These are phyloP conservation scores for Proterorhinus semilunaris DNA, from an alignment of 2,113 vertebrate species.

Conservation along the genomic window DNA sequence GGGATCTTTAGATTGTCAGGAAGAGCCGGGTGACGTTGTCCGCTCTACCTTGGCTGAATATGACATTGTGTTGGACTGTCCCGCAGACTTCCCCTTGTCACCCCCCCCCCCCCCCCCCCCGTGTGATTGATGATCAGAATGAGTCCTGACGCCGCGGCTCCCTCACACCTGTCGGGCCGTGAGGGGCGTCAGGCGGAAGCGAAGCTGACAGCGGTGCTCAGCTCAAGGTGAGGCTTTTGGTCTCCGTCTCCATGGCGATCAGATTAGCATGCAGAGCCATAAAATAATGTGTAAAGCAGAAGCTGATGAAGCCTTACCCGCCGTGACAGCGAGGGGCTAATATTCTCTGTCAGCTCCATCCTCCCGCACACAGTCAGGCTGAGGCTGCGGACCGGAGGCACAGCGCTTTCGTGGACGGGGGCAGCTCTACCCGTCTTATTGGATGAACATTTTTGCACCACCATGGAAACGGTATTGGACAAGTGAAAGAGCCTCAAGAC, in stretches of 20 bases:
- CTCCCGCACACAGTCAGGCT: slow-evolving; percentile 24
- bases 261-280: slow-evolving; percentile 39
- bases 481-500: no score
- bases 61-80: background rate
- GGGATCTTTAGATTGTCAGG: no score
- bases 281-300: slow-evolving; percentile 34
- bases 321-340: slow-evolving; percentile 54
- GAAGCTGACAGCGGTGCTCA: slow-evolving; percentile 1
- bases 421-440: no score
- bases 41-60: no score
- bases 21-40: no score
- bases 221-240: slow-evolving; percentile 20
- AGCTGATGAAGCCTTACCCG: slow-evolving; percentile 45
- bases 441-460: no score
- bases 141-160: background rate
- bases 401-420: no score
- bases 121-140: background rate
- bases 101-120: no score
- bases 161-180: background rate
- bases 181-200: background rate
- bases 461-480: no score
- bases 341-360: slow-evolving; percentile 60
- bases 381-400: no score
- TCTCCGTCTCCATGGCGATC: background rate
- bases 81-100: background rate